Evolutionary conservation across 2,797 vertebrate genomes (phyloP), one percentile per base, ranked within the genome.

Genomic region (Cebuella pygmaea): DNA sequence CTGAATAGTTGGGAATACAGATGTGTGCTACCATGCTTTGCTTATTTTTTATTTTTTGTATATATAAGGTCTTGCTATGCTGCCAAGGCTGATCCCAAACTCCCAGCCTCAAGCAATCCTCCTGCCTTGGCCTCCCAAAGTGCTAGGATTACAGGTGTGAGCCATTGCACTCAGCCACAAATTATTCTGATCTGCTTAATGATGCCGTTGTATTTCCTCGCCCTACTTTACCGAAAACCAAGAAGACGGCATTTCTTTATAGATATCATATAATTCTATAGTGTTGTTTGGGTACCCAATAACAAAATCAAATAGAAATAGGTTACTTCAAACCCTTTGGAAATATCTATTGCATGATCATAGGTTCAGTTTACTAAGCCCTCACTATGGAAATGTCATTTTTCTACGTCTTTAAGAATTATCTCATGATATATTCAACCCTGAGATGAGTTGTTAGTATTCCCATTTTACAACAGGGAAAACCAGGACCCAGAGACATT

Each of bases 371-470:
- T 67, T 44, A 36, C 39, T 15, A 14, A 64, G 72, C 85, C 17
- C 36, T 48, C 75, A 19, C 17, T 33, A 4, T 10, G 22, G 8
- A 4, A 48, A 33, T 0, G 30, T 27, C 64, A n/a, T 55, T 94
- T 92, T 94, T 79, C 93, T 94, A 82, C 78, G 12, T 79, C n/a
- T 50, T 93, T 46, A 44, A 91, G 48, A 24, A 36, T 93, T 48
- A 61, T 57, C 20, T 81, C 59, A 36, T n/a, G 88, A 52, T 30
- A 67, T 72, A 8, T 83, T 92, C 48, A 61, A 9, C 59, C 22
- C 79, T 0, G 2, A 93, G 67, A 36, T 55, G 5, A 89, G 33
- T 75, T 82, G 72, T 70, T 82, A 5, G 57, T 61, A 86, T 80
- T 80, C 46, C 84, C 44, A 8, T 57, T 90, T 74, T 36, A 79